Evolutionary conservation across 2,113 vertebrate species (phyloP).

Genomic region (Chloropsis hardwickii): DNA sequence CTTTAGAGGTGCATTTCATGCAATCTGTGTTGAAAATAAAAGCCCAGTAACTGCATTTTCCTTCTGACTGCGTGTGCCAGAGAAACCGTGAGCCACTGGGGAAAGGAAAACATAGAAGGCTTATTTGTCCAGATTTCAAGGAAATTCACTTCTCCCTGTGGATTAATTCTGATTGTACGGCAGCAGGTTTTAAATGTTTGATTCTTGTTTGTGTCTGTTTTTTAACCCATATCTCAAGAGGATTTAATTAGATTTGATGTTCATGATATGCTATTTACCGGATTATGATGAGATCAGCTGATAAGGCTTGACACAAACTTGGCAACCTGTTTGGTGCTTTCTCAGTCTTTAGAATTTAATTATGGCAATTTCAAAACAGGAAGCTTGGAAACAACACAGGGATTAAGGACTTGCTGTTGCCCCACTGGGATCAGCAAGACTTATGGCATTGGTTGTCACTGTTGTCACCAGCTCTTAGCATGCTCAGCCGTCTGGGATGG

Average conservation of each 20-base stretch:
- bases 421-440: constrained; percentile 1
- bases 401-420: constrained; percentile 35
- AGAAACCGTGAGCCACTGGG: not conserved
- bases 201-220: constrained; percentile 73
- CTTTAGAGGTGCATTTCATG: not conserved
- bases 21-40: not conserved
- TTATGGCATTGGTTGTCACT: not conserved
- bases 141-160: constrained; percentile 19
- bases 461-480: not conserved
- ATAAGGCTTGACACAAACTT: constrained; percentile 74
- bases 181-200: constrained; percentile 49
- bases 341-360: constrained; percentile 62
- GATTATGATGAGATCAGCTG: constrained; percentile 85
- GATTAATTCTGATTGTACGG: constrained; percentile 31
- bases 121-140: constrained; percentile 44
- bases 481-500: not conserved
- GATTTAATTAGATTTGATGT: constrained; percentile 87
- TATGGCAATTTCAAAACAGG: constrained; percentile 63
- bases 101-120: not conserved
- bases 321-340: constrained; percentile 55
- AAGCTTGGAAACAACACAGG: not conserved
- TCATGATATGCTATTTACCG: constrained; percentile 84
- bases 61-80: not conserved
- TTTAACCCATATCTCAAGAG: constrained; percentile 77
- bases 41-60: not conserved